Conservation (phyloP, 2,113 vertebrate species). For the Odontophorus gujanensis region DNA sequence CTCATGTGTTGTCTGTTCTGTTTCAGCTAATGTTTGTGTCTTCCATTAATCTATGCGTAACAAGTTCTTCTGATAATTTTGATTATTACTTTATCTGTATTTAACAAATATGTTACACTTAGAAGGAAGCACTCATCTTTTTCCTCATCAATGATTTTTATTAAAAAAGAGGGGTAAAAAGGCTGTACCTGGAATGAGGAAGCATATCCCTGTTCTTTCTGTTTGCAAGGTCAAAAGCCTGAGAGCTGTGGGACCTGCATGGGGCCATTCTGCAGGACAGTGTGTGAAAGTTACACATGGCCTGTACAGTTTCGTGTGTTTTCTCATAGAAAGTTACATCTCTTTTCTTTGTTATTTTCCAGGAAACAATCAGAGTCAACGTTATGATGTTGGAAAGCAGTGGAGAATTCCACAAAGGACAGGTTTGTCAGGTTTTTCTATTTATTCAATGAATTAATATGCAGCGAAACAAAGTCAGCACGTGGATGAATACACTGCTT, state of each 20-base stretch:
- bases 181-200: background rate
- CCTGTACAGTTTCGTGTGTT: background rate
- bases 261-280: background rate
- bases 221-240: background rate
- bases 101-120: background rate
- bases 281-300: background rate
- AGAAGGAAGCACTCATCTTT: background rate
- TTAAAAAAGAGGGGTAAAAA: background rate
- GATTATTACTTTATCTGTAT: background rate
- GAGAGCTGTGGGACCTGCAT: background rate
- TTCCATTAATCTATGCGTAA: background rate
- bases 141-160: background rate
- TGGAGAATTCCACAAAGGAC: constrained; percentile 80
- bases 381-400: constrained; percentile 78
- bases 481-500: background rate
- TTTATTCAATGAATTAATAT: background rate
- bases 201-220: background rate
- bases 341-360: constrained; percentile 18
- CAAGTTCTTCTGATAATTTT: background rate
- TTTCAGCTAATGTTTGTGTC: background rate
- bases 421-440: constrained; percentile 77
- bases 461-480: background rate
- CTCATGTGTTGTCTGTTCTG: background rate
- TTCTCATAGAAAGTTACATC: background rate
- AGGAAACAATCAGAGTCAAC: constrained; percentile 87